Base-by-base conservation (phyloP, 1,140 invertebrate genomes). In the Cardiocondyla obscurior region DNA sequence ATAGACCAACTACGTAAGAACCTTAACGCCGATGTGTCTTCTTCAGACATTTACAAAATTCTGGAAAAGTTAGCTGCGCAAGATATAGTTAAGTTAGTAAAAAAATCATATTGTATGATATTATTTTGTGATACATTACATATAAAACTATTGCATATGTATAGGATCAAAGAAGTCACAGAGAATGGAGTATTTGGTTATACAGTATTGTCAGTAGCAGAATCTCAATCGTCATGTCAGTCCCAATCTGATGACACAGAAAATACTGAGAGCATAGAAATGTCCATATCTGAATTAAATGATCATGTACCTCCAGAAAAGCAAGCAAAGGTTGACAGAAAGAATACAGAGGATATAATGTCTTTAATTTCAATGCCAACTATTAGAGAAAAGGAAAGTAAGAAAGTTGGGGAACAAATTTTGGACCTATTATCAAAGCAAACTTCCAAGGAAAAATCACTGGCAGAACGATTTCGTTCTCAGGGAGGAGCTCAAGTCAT, bases 381-480 rank as follows among this genome's bases (percentile, higher is more conserved):
- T 0, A 98, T 98, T 60, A 96, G 98, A 90, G 98, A 99, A 92
- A 98, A 98, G 92, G 98, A 99, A 92, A 98, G 96, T 85, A 99
- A 99, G 93, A 97, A 98, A 94, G 96, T 99, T 7, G 98, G 98
- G 1, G 98, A 99, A 94, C 98, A 99, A 94, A 99, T 99, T 77
- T 94, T 99, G 82, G 98, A 99, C 91, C 93, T 99, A 7, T 94
- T 99, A 0, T 99, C 98, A 85, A 98, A 98, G 94, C 98, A 98
- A 25, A 99, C 98, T 3, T 98, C 98, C 1, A 99, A 99, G 94
- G 98, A 99, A 93, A 96, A 97, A 90, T 98, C 97, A 0, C 94
- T 99, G 22, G 97, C 98, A 16, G 98, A 99, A 94, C 96, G 98
- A 88, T 99, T 99, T 93, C 96, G 98, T 90, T 99, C 98, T 16